These are phyloP conservation scores for Lithobates sylvaticus DNA, from an alignment of 2,797 vertebrate genomes.

Conservation along the genomic window DNA sequence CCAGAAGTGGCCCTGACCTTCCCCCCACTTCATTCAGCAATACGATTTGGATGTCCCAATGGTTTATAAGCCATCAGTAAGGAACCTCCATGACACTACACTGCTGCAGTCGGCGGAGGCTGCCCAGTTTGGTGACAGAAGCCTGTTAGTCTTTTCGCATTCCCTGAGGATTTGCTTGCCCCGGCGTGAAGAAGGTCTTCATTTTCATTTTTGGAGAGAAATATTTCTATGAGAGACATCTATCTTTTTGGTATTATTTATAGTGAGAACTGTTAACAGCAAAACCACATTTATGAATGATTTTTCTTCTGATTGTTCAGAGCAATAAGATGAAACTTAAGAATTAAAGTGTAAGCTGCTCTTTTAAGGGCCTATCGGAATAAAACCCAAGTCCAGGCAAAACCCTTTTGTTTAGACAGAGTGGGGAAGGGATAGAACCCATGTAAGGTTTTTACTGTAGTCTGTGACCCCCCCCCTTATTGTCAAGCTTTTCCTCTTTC, in stretches of 20 bases:
- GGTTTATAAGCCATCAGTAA: no score
- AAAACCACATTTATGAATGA: neutral
- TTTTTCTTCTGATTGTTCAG: neutral
- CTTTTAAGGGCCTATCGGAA: neutral
- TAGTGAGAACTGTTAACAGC: neutral
- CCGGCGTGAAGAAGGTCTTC: constrained; percentile 67
- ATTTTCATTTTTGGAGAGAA: constrained; percentile 12
- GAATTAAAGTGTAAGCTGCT: neutral
- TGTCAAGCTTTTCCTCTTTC: no score
- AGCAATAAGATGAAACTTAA: constrained; percentile 25
- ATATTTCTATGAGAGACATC: constrained; percentile 18
- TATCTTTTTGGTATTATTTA: constrained; percentile 39
- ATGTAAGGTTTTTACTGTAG: no score
- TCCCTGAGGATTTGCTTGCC: constrained; percentile 65
- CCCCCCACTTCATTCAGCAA: constrained; percentile 21
- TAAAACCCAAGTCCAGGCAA: no score
- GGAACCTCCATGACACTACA: constrained; percentile 9
- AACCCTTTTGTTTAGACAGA: no score
- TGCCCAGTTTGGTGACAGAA: constrained; percentile 40
- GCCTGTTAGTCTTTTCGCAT: constrained; percentile 51
- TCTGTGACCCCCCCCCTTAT: no score
- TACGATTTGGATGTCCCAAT: neutral
- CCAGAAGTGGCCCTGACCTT: no score
- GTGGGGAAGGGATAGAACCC: no score
- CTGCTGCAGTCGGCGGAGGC: neutral